A percentile compares a stretch with the other conserved stretches of the same genome.
These are phyloP conservation scores for Zosterops borbonicus DNA, from an alignment of 2,113 vertebrate species.

Conservation along the genomic window DNA sequence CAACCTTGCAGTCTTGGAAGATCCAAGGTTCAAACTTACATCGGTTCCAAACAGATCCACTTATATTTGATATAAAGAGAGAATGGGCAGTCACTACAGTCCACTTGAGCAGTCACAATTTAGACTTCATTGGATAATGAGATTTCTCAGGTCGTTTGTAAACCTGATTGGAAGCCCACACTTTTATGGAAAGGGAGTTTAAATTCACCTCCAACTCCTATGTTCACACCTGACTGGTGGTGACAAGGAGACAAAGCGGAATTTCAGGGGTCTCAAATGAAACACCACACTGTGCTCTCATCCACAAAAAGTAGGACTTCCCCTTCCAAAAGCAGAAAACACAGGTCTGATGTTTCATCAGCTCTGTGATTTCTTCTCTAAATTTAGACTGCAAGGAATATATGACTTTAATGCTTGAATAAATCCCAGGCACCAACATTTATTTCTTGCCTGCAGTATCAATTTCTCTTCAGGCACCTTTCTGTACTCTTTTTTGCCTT, in stretches of 20 bases:
- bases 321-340: not conserved
- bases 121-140: not conserved
- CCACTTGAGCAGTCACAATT: not conserved
- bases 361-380: not conserved
- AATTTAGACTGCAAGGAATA: not conserved
- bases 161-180: not conserved
- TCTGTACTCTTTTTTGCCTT: not conserved
- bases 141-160: not conserved
- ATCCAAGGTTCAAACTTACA: not conserved
- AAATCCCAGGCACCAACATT: not conserved
- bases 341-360: not conserved
- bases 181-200: not conserved
- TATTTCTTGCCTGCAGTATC: not conserved
- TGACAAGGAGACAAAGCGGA: not conserved
- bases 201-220: not conserved
- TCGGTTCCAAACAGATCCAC: not conserved
- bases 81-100: not conserved
- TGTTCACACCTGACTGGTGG: not conserved
- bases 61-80: not conserved
- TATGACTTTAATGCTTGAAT: not conserved
- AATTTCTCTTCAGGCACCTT: not conserved
- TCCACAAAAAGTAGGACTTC: not conserved
- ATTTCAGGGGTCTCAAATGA: not conserved
- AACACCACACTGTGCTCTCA: not conserved
- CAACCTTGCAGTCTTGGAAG: not conserved